Evolutionary conservation across 1,140 invertebrate genomes (phyloP).

Genomic region (Melitaea cinxia): DNA sequence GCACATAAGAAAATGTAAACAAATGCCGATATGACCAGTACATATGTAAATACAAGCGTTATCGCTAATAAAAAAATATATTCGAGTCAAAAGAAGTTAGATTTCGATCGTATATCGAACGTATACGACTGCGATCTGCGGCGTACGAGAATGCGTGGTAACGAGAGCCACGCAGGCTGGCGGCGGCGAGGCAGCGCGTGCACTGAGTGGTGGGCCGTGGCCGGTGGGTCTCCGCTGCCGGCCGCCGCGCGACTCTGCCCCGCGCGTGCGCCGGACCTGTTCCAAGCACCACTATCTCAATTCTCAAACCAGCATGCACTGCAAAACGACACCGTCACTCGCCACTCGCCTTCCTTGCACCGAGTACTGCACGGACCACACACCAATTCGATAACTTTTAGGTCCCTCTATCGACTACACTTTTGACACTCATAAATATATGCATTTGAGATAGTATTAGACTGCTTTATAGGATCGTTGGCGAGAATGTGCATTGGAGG

Average conservation of each 20-base stretch:
- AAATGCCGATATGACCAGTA: slow-evolving; percentile 41
- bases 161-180: slow-evolving; percentile 58
- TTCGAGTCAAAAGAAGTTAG: slow-evolving; percentile 22
- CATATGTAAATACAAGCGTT: slow-evolving; percentile 38
- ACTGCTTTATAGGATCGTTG: slow-evolving; percentile 42
- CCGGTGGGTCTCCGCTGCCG: slow-evolving; percentile 52
- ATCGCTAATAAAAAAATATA: slow-evolving; percentile 25
- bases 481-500: slow-evolving; percentile 30
- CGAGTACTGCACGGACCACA: slow-evolving; percentile 41
- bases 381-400: slow-evolving; percentile 38
- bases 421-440: slow-evolving; percentile 49
- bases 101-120: slow-evolving; percentile 32
- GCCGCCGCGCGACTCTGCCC: slow-evolving; percentile 68
- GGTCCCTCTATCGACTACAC: slow-evolving; percentile 42
- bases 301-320: slow-evolving; percentile 38
- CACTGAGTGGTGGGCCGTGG: slow-evolving; percentile 61
- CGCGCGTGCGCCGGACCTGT: slow-evolving; percentile 75
- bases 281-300: slow-evolving; percentile 52
- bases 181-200: slow-evolving; percentile 69
- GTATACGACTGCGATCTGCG: slow-evolving; percentile 24
- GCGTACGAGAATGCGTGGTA: slow-evolving; percentile 40
- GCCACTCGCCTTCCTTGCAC: slow-evolving; percentile 34
- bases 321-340: slow-evolving; percentile 20
- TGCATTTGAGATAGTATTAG: slow-evolving; percentile 43
- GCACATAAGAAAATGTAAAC: slow-evolving; percentile 56